Evolutionary conservation across 2,797 vertebrate species (phyloP), one percentile per base, ranked within the genome.

Genomic region (Anniella stebbinsi): DNA sequence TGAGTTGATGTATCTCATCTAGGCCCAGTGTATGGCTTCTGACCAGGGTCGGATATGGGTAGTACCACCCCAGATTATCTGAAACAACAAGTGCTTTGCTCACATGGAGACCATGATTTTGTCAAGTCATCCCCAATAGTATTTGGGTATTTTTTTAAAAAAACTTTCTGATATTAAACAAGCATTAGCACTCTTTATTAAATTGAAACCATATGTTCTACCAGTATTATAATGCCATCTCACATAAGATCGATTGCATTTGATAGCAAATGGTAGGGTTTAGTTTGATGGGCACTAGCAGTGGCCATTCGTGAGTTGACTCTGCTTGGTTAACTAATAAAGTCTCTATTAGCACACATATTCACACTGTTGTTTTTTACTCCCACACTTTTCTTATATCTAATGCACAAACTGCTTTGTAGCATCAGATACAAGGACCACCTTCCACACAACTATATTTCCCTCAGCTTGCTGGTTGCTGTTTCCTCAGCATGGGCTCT

Each of bases 211-310:
- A 60, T 41, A 2, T 75, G 90, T 91, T 93, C 73, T 91, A 87
- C 23, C 30, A 90, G 69, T 33, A 60, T 92, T 67, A 70, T 84
- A 60, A 87, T 90, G 36, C 84, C 86, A 91, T 82, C 81, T 89
- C 51, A 77, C 86, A 87, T 84, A 90, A 96, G 89, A 87, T 94
- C 87, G 94, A 90, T 87, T 97, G 87, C 96, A 96, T 96, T 97
- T 97, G 96, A 93, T 95, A 83, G 86, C 87, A 72, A 91, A 93
- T 88, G 13, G 13, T 21, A 36, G 89, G 33, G 2, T 48, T 60
- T 92, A 60, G 66, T 36, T 89, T 91, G 57, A 87, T 38, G 92
- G 76, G 69, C 83, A 60, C 72, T 57, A 41, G 30, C 88, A 88
- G 48, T 2, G n/a, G 45, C 45, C 45, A 6, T 85, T 88, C 80